Conservation (phyloP, 2,113 vertebrate genomes). For the Notothenia rossii region DNA sequence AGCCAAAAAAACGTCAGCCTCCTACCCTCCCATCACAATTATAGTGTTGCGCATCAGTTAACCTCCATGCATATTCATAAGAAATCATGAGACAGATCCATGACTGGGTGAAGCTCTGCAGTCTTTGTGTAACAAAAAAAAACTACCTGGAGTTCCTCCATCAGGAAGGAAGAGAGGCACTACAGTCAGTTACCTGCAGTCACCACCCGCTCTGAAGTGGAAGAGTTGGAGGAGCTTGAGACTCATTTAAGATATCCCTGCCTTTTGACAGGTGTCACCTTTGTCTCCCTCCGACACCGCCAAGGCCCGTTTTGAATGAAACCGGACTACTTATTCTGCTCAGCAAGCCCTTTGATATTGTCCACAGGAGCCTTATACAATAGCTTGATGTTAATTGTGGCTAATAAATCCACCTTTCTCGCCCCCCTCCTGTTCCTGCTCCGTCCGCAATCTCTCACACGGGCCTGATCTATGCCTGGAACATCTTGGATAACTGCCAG, state of each 20-base stretch:
- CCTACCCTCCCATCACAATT: conserved; percentile 69
- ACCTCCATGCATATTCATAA: conserved; percentile 80
- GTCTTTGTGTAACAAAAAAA: conserved; percentile 25
- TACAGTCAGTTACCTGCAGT: conserved; percentile 22
- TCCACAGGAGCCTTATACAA: conserved; percentile 56
- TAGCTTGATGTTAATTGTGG: conserved; percentile 76
- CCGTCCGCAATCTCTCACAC: conserved; percentile 16
- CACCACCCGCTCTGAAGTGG: conserved; percentile 21
- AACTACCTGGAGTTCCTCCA: conserved; percentile 15
- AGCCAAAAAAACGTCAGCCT: conserved; percentile 49
- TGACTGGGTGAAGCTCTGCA: conserved; percentile 53
- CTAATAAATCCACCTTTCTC: conserved; percentile 70
- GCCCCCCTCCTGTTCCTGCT: conserved; percentile 5
- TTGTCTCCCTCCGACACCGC: conserved; percentile 45
- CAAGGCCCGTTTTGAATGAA: conserved; percentile 55
- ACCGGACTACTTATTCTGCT: conserved; percentile 50
- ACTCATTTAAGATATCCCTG: conserved; percentile 36
- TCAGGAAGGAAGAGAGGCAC: conserved; percentile 14
- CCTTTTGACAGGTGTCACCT: conserved; percentile 52
- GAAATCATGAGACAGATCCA: conserved; percentile 50
- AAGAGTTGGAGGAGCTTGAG: conserved; percentile 7
- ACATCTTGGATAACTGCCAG: conserved; percentile 66
- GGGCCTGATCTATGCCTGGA: conserved; percentile 52
- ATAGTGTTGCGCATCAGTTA: conserved; percentile 69
- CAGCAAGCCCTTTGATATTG: conserved; percentile 55